These are phyloP conservation scores for Micrastur ruficollis DNA, from an alignment of 2,797 vertebrate species.

Conservation along the genomic window DNA sequence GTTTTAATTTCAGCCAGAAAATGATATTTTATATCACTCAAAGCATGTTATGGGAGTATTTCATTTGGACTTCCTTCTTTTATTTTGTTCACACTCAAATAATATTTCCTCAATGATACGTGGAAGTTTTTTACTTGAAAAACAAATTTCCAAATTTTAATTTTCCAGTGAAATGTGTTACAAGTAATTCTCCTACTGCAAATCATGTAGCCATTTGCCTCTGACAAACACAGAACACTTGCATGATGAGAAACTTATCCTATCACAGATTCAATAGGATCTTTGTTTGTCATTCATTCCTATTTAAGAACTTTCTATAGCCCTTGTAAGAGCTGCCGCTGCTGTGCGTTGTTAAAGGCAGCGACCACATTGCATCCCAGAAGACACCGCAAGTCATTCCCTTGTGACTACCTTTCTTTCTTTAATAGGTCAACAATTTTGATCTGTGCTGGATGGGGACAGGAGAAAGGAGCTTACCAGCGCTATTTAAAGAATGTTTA, in stretches of 20 bases:
- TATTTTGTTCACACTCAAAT: background rate
- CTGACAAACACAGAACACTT: background rate
- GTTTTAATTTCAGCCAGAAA: background rate
- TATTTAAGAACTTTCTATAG: background rate
- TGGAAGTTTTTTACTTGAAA: background rate
- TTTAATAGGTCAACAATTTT: conserved; percentile 14
- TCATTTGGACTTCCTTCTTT: background rate
- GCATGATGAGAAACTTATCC: background rate
- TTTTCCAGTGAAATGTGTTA: background rate
- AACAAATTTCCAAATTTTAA: background rate
- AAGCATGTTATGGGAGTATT: background rate
- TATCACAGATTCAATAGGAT: background rate
- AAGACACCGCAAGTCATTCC: background rate
- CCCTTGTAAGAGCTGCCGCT: background rate
- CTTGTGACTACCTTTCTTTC: background rate
- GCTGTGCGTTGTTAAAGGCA: background rate
- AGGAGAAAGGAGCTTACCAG: background rate
- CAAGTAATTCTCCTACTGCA: background rate
- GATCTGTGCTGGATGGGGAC: background rate
- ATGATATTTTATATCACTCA: background rate
- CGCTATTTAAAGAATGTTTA: background rate
- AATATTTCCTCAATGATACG: background rate
- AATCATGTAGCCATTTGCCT: background rate
- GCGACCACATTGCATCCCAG: background rate
- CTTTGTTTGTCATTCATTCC: background rate